Evolutionary conservation across 2,797 vertebrate genomes (phyloP).

Genomic region (Pelodytes ibericus): DNA sequence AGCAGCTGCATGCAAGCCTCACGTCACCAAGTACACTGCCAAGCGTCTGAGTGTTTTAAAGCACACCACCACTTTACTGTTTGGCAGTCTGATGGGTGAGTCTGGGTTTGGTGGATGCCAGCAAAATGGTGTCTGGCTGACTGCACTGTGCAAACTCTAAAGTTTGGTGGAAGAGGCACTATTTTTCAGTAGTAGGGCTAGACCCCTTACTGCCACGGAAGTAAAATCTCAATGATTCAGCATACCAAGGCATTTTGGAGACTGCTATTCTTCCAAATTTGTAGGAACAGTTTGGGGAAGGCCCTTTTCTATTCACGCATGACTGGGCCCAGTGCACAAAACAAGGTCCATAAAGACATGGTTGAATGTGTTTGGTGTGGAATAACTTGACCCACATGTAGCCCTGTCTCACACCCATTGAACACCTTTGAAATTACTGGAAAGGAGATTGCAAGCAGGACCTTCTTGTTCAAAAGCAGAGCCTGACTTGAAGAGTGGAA

Average conservation of each 20-base stretch:
- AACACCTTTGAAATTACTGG: not conserved
- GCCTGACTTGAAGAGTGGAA: not conserved
- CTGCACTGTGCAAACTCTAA: not conserved
- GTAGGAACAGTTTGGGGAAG: not conserved
- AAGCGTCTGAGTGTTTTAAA: not conserved
- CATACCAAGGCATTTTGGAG: not conserved
- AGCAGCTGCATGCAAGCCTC: not conserved
- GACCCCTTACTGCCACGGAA: not conserved
- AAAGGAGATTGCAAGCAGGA: not conserved
- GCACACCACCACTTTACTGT: not conserved
- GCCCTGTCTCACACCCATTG: not conserved
- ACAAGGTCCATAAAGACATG: not conserved
- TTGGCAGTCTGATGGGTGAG: not conserved
- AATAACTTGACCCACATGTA: not conserved
- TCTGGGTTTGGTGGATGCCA: not conserved
- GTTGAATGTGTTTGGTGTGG: not conserved
- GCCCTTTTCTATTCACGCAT: not conserved
- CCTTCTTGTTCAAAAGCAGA: not conserved
- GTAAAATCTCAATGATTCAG: not conserved
- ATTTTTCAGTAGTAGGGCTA: not conserved
- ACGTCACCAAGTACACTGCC: not conserved
- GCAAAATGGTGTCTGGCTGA: not conserved
- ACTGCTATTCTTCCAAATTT: not conserved
- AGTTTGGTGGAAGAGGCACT: not conserved
- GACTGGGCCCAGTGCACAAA: not conserved